phyloP scores from a whole-genome alignment of 2,113 vertebrate species.

The Neolamprologus devosi region DNA sequence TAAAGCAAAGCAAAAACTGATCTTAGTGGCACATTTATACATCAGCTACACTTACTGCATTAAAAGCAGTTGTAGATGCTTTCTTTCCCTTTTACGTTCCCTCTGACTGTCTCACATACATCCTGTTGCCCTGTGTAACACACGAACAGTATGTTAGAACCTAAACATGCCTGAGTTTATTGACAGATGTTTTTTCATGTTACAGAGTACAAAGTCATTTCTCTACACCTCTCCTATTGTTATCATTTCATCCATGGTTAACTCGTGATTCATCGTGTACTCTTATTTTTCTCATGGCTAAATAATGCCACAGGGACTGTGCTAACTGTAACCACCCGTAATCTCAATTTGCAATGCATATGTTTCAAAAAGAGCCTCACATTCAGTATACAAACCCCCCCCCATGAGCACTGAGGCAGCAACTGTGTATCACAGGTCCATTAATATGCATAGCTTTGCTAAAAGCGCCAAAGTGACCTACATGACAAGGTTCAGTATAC shows the following conservation, averaged over 20 bases:
- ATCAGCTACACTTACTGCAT: background rate
- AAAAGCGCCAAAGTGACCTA: slow-evolving; percentile 71
- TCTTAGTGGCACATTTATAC: background rate
- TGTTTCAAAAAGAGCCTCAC: slow-evolving; percentile 63
- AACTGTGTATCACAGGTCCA: slow-evolving; percentile 29
- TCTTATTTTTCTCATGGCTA: slow-evolving; percentile 10
- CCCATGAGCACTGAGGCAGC: slow-evolving; percentile 23
- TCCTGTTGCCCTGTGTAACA: background rate
- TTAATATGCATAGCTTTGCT: slow-evolving; percentile 71
- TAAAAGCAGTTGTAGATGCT: fast-evolving
- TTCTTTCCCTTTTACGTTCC: background rate
- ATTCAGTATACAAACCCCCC: slow-evolving; percentile 44
- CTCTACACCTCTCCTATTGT: background rate
- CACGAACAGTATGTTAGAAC: fast-evolving
- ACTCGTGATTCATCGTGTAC: slow-evolving; percentile 4
- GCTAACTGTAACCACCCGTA: slow-evolving; percentile 35
- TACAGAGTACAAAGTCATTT: slow-evolving; percentile 1
- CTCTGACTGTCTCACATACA: background rate
- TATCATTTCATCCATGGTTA: slow-evolving; percentile 17
- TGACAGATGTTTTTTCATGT: background rate
- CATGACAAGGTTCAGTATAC: slow-evolving; percentile 70
- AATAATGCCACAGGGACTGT: slow-evolving; percentile 9
- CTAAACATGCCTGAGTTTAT: background rate
- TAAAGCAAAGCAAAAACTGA: background rate
- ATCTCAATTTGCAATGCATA: slow-evolving; percentile 74